Evolutionary conservation across 2,797 vertebrate species (phyloP), one percentile per base, ranked within the genome.

Genomic region (Enteromius viviparus): DNA sequence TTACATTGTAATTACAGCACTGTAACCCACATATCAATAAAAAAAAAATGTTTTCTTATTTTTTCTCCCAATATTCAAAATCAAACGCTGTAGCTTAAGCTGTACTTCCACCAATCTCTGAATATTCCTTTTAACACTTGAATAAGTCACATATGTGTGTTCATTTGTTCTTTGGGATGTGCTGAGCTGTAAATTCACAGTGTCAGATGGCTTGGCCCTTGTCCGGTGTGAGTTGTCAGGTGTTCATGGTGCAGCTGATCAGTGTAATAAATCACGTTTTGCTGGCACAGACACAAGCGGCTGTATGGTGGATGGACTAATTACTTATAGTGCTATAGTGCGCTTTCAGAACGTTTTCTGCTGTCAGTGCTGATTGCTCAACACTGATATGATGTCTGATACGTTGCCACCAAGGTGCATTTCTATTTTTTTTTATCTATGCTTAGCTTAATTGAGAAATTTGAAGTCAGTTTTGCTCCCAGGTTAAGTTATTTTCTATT

Each of bases 231-330:
- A 82, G 76, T 76, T 82, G 84, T 85, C 83, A 83, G 77, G 75
- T 75, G 55, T 78, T 85, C 60, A 76, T 84, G 53, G 55, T 80
- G 84, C 60, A 1, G 79, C 70, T 79, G 74, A 85, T 83, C 23
- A 80, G 65, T 72, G 60, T 82, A 84, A 89, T 90, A 81, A 87
- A 88, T 86, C 78, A 85, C 79, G 64, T 82, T 81, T 45, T 47
- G 29, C 72, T 65, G 69, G 53, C 60, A 23, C 65, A 55, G 23
- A 60, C 62, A 65, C 76, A 51, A 84, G 76, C 58, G 69, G 49
- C 42, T 80, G 70, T 83, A 81, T 74, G 85, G 85, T 82, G 71
- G 62, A 65, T 81, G 60, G 12, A 81, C 82, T 87, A 83, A 87
- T 88, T 86, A 87, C 81, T 78, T 68, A 75, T 74, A 81, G 78